These are phyloP conservation scores for Intellagama lesueurii DNA, from an alignment of 2,797 vertebrate species.

Conservation along the genomic window DNA sequence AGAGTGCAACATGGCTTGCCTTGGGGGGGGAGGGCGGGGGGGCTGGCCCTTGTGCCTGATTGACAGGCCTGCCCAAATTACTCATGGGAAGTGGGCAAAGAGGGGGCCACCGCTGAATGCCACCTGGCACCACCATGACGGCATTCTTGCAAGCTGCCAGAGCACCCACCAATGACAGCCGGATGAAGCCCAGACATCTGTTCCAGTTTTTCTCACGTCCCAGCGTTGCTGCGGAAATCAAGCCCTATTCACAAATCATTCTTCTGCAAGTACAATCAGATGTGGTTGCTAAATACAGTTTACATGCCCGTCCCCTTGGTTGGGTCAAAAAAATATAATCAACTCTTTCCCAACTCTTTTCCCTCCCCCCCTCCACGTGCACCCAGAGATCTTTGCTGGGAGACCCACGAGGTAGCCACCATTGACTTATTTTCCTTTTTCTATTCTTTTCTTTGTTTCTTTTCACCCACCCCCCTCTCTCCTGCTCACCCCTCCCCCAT, in stretches of 20 bases:
- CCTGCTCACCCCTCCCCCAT: too few species aligned
- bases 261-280: constrained; percentile 22
- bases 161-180: neutral
- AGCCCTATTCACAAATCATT: constrained; percentile 19
- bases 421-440: neutral
- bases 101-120: neutral
- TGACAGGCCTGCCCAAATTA: neutral
- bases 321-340: neutral
- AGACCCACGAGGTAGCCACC: neutral
- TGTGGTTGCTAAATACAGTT: constrained; percentile 31
- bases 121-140: fast-evolving
- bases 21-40: too few species aligned
- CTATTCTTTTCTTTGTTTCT: neutral
- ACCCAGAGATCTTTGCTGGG: neutral
- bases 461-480: neutral
- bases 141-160: fast-evolving
- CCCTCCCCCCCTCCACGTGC: neutral
- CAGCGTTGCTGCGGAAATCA: neutral
- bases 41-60: too few species aligned
- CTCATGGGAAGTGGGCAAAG: too few species aligned
- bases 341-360: neutral
- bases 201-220: constrained; percentile 2
- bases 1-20: too few species aligned
- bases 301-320: neutral
- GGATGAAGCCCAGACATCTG: constrained; percentile 41